phyloP scores from a whole-genome alignment of 2,888 invertebrate species.

The Lasius fuliginosus region DNA sequence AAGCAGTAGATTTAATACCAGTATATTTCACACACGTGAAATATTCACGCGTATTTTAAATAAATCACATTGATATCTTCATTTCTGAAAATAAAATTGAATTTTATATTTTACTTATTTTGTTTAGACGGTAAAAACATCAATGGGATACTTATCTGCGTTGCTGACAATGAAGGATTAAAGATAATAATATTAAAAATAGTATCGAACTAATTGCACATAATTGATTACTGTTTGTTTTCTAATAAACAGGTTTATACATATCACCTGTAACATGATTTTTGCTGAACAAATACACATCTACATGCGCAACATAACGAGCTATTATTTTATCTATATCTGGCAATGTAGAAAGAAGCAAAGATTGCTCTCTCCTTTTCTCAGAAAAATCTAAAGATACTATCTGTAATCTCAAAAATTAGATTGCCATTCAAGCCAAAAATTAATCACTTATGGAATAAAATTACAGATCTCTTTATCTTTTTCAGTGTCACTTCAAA shows the following conservation, averaged over 20 bases:
- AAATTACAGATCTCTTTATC: neutral
- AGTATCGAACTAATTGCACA: neutral
- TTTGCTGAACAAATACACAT: neutral
- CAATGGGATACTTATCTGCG: slow-evolving; percentile 75
- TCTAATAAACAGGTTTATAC: neutral
- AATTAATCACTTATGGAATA: neutral
- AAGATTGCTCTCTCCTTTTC: neutral
- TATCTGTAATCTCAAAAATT: neutral
- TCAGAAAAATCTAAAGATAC: neutral
- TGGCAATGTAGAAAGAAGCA: neutral
- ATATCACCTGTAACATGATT: neutral
- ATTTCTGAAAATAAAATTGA: neutral
- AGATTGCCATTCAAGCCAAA: neutral
- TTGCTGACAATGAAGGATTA: slow-evolving; percentile 68
- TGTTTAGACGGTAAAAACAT: slow-evolving; percentile 72
- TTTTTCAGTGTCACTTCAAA: neutral
- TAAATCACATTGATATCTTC: neutral
- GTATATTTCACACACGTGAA: neutral
- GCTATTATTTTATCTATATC: neutral
- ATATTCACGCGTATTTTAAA: neutral
- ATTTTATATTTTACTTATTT: slow-evolving; percentile 20
- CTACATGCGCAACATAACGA: neutral
- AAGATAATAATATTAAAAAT: neutral
- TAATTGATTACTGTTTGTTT: neutral
- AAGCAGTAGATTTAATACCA: neutral